Percentiles rank a stretch among this genome's conserved stretches.
Conservation (phyloP, 2,797 vertebrate species). For the Mus caroli region DNA sequence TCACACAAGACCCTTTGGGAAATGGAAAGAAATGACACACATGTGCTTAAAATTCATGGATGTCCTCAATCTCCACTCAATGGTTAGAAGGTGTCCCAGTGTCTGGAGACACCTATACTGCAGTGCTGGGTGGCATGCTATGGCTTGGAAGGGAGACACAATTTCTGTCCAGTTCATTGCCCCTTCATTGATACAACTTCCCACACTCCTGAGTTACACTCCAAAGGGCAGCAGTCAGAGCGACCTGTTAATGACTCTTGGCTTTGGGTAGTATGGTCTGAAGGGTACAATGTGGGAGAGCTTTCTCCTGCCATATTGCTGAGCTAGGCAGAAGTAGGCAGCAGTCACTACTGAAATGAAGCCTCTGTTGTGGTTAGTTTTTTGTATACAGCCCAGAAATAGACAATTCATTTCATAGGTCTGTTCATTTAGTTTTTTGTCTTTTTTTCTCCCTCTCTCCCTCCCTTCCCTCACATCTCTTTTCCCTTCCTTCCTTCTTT, state of each 20-base stretch:
- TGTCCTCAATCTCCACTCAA: not conserved
- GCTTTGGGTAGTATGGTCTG: not conserved
- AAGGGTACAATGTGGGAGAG: conserved; percentile 13
- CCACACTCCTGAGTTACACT: not conserved
- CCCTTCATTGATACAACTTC: not conserved
- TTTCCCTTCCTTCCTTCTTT: rapidly evolving
- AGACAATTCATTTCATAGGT: conserved; percentile 10
- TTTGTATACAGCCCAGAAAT: not conserved
- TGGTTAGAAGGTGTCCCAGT: not conserved
- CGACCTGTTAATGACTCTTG: not conserved
- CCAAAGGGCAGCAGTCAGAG: not conserved
- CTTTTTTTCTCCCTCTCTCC: not conserved
- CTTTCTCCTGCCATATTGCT: not conserved
- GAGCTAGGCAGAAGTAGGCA: not conserved
- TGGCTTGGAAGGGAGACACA: not conserved
- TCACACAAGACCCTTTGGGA: not conserved
- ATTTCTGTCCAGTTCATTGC: not conserved
- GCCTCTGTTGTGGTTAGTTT: not conserved
- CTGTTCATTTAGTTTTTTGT: not conserved
- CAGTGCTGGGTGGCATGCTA: rapidly evolving
- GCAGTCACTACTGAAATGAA: not conserved
- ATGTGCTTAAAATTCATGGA: not conserved
- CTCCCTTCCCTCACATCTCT: rapidly evolving
- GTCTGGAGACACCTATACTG: not conserved
- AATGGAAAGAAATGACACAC: not conserved